Base-by-base conservation (phyloP, 2,113 vertebrate species). In the Anhinga anhinga region DNA sequence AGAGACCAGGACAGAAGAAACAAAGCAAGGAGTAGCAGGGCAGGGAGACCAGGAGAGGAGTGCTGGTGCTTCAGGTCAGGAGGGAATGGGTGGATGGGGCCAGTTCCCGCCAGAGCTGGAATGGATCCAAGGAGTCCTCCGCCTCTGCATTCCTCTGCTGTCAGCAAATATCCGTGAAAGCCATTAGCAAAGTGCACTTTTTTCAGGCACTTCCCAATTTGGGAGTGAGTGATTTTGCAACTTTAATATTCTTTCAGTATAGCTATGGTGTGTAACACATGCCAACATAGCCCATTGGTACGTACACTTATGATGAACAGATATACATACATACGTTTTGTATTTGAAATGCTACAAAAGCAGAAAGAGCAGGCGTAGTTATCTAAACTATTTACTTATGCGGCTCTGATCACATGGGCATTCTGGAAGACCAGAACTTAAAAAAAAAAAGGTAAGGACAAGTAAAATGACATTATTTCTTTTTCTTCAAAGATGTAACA, bases 51-150 rank as follows among this genome's bases (percentile, higher is more conserved):
- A 3, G 7, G 42, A 67, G 52, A 80, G 58, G 8, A 67, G 6
- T 4, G 14, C 13, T 19, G n/a, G 36, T 2, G 9, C 25, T 30
- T 38, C 0, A 0, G 8, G 32, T 82, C 42, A 67, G 63, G 44
- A 83, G 62, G 34, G 32, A 79, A 40, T 13, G 26, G 7, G 4
- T 32, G 13, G 17, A 90, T 22, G 29, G 18, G 10, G 36, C 23
- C 65, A 94, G 49, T 4, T 81, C 34, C 45, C 0, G 0, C 23
- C 0, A 0, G 62, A 82, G 67, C 62, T 85, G 65, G 69, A 88
- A 65, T 4, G 9, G 25, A 45, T 74, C 25, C 55, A 42, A 69
- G 61, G n/a, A 88, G 70, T 78, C 32, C 65, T 78, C 38, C 1
- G 2, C 53, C 38, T 88, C 70, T 52, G 44, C 74, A 59, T 88